Evolutionary conservation across 2,113 vertebrate genomes (phyloP), one percentile per base, ranked within the genome.

Genomic region (Passer domesticus): DNA sequence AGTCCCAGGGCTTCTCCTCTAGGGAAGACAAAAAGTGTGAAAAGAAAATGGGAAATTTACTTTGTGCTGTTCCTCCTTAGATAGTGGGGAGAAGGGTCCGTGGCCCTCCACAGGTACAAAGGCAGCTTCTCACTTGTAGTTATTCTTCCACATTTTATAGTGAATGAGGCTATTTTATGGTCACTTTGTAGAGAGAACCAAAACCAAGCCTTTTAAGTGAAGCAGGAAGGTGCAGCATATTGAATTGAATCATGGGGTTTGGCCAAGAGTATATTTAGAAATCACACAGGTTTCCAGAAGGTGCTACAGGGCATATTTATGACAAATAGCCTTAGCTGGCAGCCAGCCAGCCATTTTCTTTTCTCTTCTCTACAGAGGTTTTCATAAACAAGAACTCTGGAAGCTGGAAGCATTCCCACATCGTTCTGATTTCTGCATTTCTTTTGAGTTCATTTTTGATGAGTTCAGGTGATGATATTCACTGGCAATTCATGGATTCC

Each of bases 251-350:
- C 24, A 46, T 49, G 35, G 49, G 49, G 75, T 88, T 53, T 75
- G 62, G 60, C 88, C 79, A 93, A 53, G 56, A 46, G 37, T 46
- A 16, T 79, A 56, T 86, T 88, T 94, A 93, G 86, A 89, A 62
- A 90, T 35, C 73, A 68, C 66, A 55, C 30, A 31, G 60, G 49
- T 93, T 92, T 87, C 64, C 80, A 94, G 80, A 87, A 89, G 66
- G 76, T 89, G 77, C 88, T 90, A 37, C 1, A 0, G 69, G 88
- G 53, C 66, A 55, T 75, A 62, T 75, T 93, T 46, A 60, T 92
- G 76, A 90, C 30, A 79, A 90, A 90, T 62, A 79, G 76, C 47
- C 49, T 89, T 56, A 68, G 68, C 76, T 96, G 93, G 90, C 85
- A 95, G 80, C 58, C 37, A 2, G 28, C 83, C 88, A 94, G 2